Base-by-base conservation (phyloP, 1,140 invertebrate genomes). In the Drosophila sp. region DNA sequence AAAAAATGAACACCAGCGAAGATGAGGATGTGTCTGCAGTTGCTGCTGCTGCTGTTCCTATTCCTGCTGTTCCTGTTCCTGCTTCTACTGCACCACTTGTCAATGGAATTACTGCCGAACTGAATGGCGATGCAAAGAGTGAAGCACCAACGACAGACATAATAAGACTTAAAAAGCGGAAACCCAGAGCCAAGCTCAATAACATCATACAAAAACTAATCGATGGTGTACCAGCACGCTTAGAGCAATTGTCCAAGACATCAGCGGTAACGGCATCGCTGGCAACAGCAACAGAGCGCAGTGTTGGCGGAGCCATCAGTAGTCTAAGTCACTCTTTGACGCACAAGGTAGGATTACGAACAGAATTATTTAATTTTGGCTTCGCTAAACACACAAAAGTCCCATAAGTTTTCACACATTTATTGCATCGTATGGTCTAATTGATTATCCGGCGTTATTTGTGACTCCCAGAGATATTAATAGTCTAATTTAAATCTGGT, bases 141-240 rank as follows among this genome's bases (percentile, higher is more conserved):
- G 63, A 71, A 33, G 11, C 71, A 10, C 30, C 27, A n/a, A 23
- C 41, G 17, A 66, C 64, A 67, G 74, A 80, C 29, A 70, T 78
- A 76, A 86, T 79, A 76, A 86, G 73, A 79, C 80, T 72, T 81
- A 90, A 76, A 72, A 90, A 90, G 69, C 67, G 69, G 25, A 91
- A 86, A 78, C 70, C 72, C 4, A 66, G 90, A 77, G 79, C 84
- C 29, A 92, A 91, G 76, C 84, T 92, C 61, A 86, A 63, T 63
- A 79, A 68, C 68, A 92, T 92, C 60, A 85, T 92, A 63, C 90
- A 92, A 73, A 92, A 92, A 77, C 67, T 92, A 32, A 91, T 92
- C 30, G 90, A 92, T 65, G 79, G 79, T 57, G 76, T 91, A 27
- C 79, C 91, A 64, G 79, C 80, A 65, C 90, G 89, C 44, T 58